Evolutionary conservation across 1,140 invertebrate genomes (phyloP), one percentile per base, ranked within the genome.

Genomic region (Psilanteris sp.): DNA sequence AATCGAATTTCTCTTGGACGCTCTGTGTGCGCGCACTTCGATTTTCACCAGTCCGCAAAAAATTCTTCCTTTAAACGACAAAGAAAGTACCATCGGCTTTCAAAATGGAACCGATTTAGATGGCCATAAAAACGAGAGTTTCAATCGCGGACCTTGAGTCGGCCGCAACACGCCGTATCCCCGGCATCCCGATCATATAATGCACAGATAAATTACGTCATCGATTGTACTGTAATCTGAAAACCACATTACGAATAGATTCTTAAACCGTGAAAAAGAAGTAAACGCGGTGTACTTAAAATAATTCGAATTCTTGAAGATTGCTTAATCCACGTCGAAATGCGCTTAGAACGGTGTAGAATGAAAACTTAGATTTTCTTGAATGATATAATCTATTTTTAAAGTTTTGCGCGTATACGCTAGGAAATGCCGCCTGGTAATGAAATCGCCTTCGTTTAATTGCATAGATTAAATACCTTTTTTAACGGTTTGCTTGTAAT

Each of bases 21-120:
- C 4, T 39, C 24, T 11, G 39, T 1, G 24, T 15, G 34, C 26
- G 5, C 20, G 5, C 24, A 3, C 8, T 48, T 41, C 43, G 34
- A 43, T 57, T 68, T 68, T 57, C 64, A 68, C 64, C 57, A 9
- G 52, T 55, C 16, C 32, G 18, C 26, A 57, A 68, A 68, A 68
- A 57, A 44, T 10, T 57, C 66, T 52, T 59, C 66, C 37, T 68
- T 67, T 32, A 32, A 54, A 46, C 27, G 14, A 15, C 20, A 59
- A 70, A 59, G 66, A 71, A 71, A 71, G 66, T 71, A 71, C 14
- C 15, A 36, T 57, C 43, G 50, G 11, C 50, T 68, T 68, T 68
- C 52, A 50, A 68, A 57, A 48, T 14, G 52, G 50, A 68, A 57
- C 43, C 16, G 18, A n/a, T 3, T 43, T 6, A 26, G 15, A 9